Evolutionary conservation across 1,140 invertebrate genomes (phyloP), one percentile per base, ranked within the genome.

Genomic region (Leptinotarsa defecta): DNA sequence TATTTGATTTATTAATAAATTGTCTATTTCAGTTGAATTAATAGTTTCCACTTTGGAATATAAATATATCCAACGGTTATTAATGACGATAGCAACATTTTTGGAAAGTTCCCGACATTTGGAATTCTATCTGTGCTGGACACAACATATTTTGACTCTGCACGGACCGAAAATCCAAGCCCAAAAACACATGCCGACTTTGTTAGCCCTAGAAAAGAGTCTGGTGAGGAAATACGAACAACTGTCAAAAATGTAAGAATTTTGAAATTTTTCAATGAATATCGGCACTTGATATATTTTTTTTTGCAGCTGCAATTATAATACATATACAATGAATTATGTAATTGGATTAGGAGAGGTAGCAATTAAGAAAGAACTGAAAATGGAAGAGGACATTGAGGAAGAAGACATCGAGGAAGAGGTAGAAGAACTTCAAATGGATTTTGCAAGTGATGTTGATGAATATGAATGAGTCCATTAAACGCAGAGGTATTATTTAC

Each of bases 81-180:
- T 97, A 8, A 86, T 88, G 67, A 92, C 92, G 75, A 81, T 97
- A 24, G 91, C 92, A 0, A 87, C 87, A 19, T 88, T 92, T 71
- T 83, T 98, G 19, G 95, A 96, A 80, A 87, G 87, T 15, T 92
- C 94, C 1, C 87, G 89, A 3, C 96, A 98, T 83, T 83, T 98
- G 64, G 94, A 98, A 83, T 97, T 96, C 84, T 95, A 98, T 86
- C 84, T 97, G 1, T 84, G 89, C 34, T 99, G 96, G 96, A 87
- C 92, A 61, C 89, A 92, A 43, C 78, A 78, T 24, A 75, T 84
- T 49, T 62, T 86, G 52, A 84, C 79, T 11, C 52, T 80, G 17
- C 83, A 86, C 57, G 84, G 84, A 20, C 85, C 87, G 1, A 87
- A 85, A 76, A 84, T 93, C 13, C 91, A 90, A 82, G 81, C 81